A percentile compares a stretch with the other conserved stretches of the same genome.
Conservation (phyloP, 2,888 invertebrate species). For the Andricus quercusramuli region DNA sequence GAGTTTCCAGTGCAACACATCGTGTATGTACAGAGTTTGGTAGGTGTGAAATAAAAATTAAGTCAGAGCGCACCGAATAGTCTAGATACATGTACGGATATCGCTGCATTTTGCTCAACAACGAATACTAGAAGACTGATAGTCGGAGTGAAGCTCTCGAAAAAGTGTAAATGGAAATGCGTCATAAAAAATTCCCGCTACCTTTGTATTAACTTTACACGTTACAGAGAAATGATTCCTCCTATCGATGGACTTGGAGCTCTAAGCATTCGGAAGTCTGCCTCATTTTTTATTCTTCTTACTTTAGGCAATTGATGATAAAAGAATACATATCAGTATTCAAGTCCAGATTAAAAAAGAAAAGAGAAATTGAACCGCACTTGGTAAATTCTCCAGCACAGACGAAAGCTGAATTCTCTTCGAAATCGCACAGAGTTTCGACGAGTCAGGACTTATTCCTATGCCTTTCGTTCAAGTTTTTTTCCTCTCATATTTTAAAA, state of each 20-base stretch:
- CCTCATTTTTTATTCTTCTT: slow-evolving; percentile 8
- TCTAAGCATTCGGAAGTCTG: slow-evolving; percentile 9
- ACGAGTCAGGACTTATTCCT: slow-evolving; percentile 41
- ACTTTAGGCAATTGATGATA: slow-evolving; percentile 14
- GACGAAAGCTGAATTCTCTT: slow-evolving; percentile 10
- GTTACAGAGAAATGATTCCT: slow-evolving; percentile 30
- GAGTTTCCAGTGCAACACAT: slow-evolving; percentile 40
- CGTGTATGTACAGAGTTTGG: slow-evolving; percentile 40
- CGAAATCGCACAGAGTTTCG: neutral
- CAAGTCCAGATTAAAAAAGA: slow-evolving; percentile 1
- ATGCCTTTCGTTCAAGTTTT: slow-evolving; percentile 43
- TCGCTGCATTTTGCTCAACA: slow-evolving; percentile 26
- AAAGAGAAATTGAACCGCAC: neutral
- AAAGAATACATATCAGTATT: neutral
- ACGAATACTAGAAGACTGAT: slow-evolving; percentile 18
- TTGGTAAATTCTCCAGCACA: slow-evolving; percentile 7
- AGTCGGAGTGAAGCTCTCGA: slow-evolving; percentile 20
- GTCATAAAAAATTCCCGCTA: slow-evolving; percentile 37
- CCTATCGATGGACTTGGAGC: neutral
- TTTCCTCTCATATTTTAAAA: slow-evolving; percentile 11
- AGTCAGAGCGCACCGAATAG: slow-evolving; percentile 41
- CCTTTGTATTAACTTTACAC: slow-evolving; percentile 36
- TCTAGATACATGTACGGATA: slow-evolving; percentile 37
- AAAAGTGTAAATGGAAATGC: slow-evolving; percentile 37
- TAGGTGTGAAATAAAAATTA: slow-evolving; percentile 40